A percentile compares a stretch with the other conserved stretches of the same genome.
Conservation (phyloP, 2,113 vertebrate genomes). For the crab-eating macaque (Macaca fascicularis) region DNA sequence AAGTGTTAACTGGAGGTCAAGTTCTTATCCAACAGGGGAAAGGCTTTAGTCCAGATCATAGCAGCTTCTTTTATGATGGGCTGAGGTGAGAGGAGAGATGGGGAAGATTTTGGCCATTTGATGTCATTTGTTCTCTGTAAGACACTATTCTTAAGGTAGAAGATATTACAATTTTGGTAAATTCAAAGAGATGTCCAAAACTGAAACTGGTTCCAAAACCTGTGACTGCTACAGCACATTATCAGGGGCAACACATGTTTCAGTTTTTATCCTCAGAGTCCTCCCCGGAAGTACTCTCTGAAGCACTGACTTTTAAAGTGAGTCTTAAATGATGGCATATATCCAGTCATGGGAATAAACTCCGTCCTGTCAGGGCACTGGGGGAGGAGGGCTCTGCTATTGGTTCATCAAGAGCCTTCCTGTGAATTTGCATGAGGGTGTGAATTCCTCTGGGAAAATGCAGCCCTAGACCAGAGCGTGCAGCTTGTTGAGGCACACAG, state of each 20-base stretch:
- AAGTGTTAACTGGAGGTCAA: not conserved
- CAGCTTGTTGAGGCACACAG: not conserved
- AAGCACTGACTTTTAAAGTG: not conserved
- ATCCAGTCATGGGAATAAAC: too few species aligned
- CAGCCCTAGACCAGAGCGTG: not conserved
- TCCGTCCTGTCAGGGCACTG: fast-evolving
- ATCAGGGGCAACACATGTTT: not conserved
- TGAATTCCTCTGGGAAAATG: not conserved
- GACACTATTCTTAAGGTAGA: not conserved
- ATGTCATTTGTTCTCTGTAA: not conserved
- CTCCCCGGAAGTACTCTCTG: not conserved
- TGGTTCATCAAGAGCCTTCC: too few species aligned
- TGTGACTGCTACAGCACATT: not conserved
- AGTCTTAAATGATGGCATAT: not conserved
- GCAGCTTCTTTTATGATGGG: not conserved
- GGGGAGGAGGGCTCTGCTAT: fast-evolving
- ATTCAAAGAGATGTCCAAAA: not conserved
- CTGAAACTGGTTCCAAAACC: not conserved
- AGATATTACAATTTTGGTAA: not conserved
- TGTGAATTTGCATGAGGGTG: not conserved
- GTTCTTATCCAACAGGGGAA: not conserved
- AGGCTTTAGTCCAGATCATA: not conserved
- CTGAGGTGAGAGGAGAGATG: not conserved
- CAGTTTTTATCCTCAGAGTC: too few species aligned
- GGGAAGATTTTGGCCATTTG: not conserved